phyloP scores from a whole-genome alignment of 1,140 invertebrate species.

The Nephotettix cincticeps region DNA sequence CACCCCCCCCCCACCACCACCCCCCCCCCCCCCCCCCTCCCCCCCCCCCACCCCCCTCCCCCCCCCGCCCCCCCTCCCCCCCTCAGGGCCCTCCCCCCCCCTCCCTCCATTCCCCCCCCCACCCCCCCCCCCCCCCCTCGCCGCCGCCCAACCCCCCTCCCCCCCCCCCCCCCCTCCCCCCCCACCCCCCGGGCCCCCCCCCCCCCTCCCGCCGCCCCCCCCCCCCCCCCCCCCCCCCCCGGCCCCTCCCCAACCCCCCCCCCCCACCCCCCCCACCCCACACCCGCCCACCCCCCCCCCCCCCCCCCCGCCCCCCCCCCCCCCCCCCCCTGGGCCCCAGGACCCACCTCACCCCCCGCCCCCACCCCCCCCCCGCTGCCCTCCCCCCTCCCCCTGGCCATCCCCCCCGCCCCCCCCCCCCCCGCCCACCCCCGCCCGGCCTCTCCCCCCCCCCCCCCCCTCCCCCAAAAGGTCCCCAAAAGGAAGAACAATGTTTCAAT shows the following conservation, averaged over 20 bases:
- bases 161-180: too few relatives aligned
- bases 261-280: too few relatives aligned
- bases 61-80: not conserved
- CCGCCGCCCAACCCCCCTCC: constrained; percentile 1
- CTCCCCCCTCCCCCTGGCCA: not conserved
- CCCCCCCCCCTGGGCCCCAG: not conserved
- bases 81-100: not conserved
- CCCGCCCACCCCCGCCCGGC: not conserved
- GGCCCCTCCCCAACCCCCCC: too few relatives aligned
- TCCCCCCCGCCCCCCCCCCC: not conserved
- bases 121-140: too few relatives aligned
- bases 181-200: not conserved
- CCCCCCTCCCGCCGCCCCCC: not conserved
- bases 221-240: not conserved
- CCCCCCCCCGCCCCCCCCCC: not conserved
- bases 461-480: too few relatives aligned
- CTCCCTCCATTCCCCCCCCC: too few relatives aligned
- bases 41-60: too few relatives aligned
- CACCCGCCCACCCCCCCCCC: too few relatives aligned
- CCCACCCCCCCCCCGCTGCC: not conserved
- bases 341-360: too few relatives aligned
- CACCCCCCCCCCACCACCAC: too few relatives aligned
- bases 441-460: not conserved
- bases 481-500: too few relatives aligned
- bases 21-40: too few relatives aligned